Conservation (phyloP, 2,888 invertebrate species). For the Meta bourneti region DNA sequence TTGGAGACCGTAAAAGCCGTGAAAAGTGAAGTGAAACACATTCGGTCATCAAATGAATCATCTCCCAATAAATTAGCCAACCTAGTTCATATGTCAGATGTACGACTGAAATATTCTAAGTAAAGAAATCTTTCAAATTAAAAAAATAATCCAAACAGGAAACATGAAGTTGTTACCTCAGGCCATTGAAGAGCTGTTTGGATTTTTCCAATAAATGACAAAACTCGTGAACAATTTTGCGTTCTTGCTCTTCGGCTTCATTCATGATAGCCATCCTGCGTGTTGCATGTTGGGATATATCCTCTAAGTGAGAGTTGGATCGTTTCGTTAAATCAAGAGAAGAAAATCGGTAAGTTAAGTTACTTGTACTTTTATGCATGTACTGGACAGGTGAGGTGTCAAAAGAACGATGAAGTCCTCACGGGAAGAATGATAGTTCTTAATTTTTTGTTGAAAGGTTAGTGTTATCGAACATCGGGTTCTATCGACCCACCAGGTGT, state of each 20-base stretch:
- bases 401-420: neutral
- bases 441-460: neutral
- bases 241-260: constrained; percentile 91
- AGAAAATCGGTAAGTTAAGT: constrained; percentile 71
- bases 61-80: constrained; percentile 2
- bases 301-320: constrained; percentile 73
- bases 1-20: too few relatives aligned
- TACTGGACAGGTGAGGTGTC: constrained; percentile 28
- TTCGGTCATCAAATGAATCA: neutral
- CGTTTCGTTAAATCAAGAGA: constrained; percentile 72
- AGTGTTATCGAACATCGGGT: neutral
- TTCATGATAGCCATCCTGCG: constrained; percentile 82
- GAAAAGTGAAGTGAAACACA: too few relatives aligned
- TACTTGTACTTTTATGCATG: constrained; percentile 74
- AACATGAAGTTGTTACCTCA: constrained; percentile 85
- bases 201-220: constrained; percentile 97
- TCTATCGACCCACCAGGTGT: constrained; percentile 47
- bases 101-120: neutral
- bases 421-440: neutral
- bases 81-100: neutral
- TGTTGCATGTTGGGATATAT: constrained; percentile 76
- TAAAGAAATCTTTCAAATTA: neutral
- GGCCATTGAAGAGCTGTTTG: constrained; percentile 97
- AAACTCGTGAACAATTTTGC: constrained; percentile 96
- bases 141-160: neutral